Evolutionary conservation across 2,888 invertebrate genomes (phyloP).

Genomic region (Erannis defoliaria): DNA sequence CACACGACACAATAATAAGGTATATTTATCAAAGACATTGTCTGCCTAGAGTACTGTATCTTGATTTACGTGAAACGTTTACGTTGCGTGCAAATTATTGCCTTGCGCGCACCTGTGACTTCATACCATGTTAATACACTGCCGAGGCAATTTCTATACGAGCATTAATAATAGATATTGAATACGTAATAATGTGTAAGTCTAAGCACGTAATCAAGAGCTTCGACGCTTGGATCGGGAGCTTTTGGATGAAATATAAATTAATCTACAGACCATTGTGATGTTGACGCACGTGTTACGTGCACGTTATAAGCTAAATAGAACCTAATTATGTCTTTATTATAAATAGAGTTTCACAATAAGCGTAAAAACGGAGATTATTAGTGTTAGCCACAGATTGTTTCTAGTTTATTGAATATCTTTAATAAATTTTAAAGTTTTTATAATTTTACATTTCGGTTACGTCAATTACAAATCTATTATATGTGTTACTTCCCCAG

Average conservation of each 20-base stretch:
- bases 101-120: constrained; percentile 70
- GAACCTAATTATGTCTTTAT: neutral
- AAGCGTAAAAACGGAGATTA: too few species aligned
- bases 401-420: neutral
- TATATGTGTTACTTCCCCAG: too few species aligned
- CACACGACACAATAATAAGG: constrained; percentile 69
- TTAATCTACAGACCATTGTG: constrained; percentile 1
- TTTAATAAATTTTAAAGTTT: too few species aligned
- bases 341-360: neutral
- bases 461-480: too few species aligned
- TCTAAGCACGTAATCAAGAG: constrained; percentile 38
- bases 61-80: constrained; percentile 68
- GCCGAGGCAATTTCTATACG: constrained; percentile 50
- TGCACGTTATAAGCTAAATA: too few species aligned
- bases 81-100: constrained; percentile 72
- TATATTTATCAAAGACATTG: constrained; percentile 75
- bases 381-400: too few species aligned
- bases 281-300: neutral
- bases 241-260: constrained; percentile 10
- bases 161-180: constrained; percentile 46
- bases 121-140: constrained; percentile 47
- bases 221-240: constrained; percentile 20
- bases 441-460: too few species aligned
- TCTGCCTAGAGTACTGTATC: constrained; percentile 62
- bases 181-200: constrained; percentile 37